Base-by-base conservation (phyloP, 30 jellyfish, hydroid and myxozoan species). In the Turritopsis dohrnii region DNA sequence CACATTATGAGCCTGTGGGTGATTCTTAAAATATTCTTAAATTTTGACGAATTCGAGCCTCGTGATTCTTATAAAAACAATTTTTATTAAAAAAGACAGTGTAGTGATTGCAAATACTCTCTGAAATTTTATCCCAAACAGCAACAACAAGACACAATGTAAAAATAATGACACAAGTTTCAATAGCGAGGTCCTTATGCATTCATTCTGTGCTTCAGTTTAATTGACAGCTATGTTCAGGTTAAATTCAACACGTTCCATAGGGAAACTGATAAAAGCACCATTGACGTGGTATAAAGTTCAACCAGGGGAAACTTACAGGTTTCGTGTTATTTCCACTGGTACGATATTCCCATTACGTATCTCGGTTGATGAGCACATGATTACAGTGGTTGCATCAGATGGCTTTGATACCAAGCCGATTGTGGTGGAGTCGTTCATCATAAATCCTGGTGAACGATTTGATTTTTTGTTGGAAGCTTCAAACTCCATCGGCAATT, bases 331-430 rank as follows among this genome's bases (percentile, higher is more conserved):
- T 71, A 93, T 93, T 8, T 88, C 84, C 73, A 92, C 82, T 1
- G 98, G 98, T 16, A 41, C 91, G 28, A 88, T 93, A 41, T 93
- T 88, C 77, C 98, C 98, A n/a, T 20, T 93, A 29, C 88, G 98
- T 52, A 79, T 93, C 20, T 93, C 98, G 13, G 96, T 93, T 72
- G 98, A 93, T 72, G 88, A 80, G 74, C 98, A 93, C 69, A 60
- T 65, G 79, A 80, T 93, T 17, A 88, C 94, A 0, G 86, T 93
- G 80, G 71, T 88, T 8, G 86, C 98, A 9, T 84, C 96, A 24
- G 98, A 93, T 54, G 96, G 96, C 19, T 93, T n/a, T 66, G 96
- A 93, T 73, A 28, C 89, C 16, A 93, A 84, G 77, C 88, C 86
- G 7, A 73, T 29, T 19, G 76, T 75, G 17, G 96, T 83, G 28